These are phyloP conservation scores for Melieria crassipennis DNA, from an alignment of 2,888 invertebrate species.

Conservation along the genomic window DNA sequence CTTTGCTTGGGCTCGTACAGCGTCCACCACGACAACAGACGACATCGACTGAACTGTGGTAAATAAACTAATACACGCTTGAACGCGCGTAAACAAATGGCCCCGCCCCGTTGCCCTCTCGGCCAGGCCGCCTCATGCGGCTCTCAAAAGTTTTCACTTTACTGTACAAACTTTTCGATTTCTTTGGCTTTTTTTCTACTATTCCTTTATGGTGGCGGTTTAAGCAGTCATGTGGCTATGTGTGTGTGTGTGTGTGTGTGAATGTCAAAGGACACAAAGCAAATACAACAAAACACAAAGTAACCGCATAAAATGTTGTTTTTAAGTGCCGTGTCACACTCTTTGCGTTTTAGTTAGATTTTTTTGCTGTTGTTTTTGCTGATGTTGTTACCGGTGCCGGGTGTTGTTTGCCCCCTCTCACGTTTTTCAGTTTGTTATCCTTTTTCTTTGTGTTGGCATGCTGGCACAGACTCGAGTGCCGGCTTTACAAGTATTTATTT, in stretches of 20 bases:
- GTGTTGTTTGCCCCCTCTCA: not conserved
- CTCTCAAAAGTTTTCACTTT: too few relatives aligned
- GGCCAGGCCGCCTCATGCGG: too few relatives aligned
- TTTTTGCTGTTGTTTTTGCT: too few relatives aligned
- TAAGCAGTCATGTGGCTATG: too few relatives aligned
- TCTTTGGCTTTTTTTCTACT: too few relatives aligned
- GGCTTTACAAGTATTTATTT: conserved; percentile 43
- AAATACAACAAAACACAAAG: conserved; percentile 25
- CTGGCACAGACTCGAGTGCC: not conserved
- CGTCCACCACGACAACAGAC: too few relatives aligned
- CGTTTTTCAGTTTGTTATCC: not conserved
- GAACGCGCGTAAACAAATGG: conserved; percentile 37
- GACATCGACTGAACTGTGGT: conserved; percentile 21
- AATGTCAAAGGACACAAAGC: not conserved
- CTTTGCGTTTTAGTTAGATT: too few relatives aligned
- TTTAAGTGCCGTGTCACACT: not conserved
- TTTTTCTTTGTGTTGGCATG: not conserved
- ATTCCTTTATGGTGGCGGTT: too few relatives aligned
- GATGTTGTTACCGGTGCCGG: not conserved
- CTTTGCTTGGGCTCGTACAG: too few relatives aligned
- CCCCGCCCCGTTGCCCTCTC: too few relatives aligned
- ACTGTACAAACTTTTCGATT: too few relatives aligned
- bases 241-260: conserved; percentile 7
- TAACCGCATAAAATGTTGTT: conserved; percentile 24
- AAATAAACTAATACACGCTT: conserved; percentile 47